A percentile compares a stretch with the other conserved stretches of the same genome.
These are phyloP conservation scores for Scatophagus argus DNA, from an alignment of 2,113 vertebrate species.

Conservation along the genomic window DNA sequence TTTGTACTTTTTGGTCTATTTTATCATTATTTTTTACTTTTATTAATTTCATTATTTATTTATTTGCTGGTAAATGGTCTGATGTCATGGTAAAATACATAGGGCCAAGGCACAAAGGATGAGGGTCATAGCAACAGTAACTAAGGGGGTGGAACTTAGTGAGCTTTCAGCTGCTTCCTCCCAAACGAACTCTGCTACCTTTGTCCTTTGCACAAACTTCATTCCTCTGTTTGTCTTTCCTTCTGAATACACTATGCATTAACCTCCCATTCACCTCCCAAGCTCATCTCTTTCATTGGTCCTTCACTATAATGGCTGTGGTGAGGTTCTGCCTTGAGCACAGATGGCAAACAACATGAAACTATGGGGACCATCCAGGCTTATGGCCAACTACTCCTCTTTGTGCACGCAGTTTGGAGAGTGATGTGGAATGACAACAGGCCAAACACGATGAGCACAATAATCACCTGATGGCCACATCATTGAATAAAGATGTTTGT, in stretches of 20 bases:
- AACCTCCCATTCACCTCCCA: conserved; percentile 63
- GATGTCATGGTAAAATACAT: too few species aligned
- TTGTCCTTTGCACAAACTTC: conserved; percentile 19
- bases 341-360: conserved; percentile 77
- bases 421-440: conserved; percentile 58
- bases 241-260: conserved; percentile 52
- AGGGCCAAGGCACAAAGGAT: too few species aligned
- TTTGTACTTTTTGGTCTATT: too few species aligned
- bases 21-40: too few species aligned
- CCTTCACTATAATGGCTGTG: conserved; percentile 49
- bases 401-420: conserved; percentile 67
- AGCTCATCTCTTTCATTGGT: conserved; percentile 58
- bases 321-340: conserved; percentile 66
- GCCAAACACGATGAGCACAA: conserved; percentile 54
- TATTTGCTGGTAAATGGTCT: too few species aligned
- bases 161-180: not conserved
- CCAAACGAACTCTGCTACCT: not conserved
- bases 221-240: conserved; percentile 3
- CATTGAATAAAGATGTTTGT: conserved; percentile 61
- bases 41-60: too few species aligned
- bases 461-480: conserved; percentile 47
- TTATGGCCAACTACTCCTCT: conserved; percentile 63
- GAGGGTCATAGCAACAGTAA: conserved; percentile 7
- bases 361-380: conserved; percentile 69
- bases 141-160: not conserved